A percentile compares a stretch with the other conserved stretches of the same genome.
phyloP scores from a whole-genome alignment of 2,113 vertebrate species.

The Burhinus oedicnemus region DNA sequence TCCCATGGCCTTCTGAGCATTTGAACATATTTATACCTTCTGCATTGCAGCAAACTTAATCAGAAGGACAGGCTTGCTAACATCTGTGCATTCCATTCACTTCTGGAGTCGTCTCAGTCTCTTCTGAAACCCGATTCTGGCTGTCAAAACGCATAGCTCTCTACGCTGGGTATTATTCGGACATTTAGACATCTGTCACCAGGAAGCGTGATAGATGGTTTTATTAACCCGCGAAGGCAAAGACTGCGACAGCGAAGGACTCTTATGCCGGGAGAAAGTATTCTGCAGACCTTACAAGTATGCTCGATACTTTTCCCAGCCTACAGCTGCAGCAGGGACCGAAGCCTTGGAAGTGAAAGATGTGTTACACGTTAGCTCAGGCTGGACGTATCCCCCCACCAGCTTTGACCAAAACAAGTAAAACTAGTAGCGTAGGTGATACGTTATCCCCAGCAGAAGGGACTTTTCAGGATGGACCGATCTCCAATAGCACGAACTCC shows the following conservation, averaged over 20 bases:
- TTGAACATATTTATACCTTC: slow-evolving; percentile 71
- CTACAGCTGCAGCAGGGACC: not conserved
- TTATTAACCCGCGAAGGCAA: slow-evolving; percentile 73
- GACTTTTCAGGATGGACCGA: not conserved
- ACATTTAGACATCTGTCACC: slow-evolving; percentile 76
- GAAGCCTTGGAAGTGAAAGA: not conserved
- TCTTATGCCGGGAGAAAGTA: slow-evolving; percentile 25
- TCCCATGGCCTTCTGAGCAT: slow-evolving; percentile 44
- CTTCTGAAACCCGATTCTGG: slow-evolving; percentile 69
- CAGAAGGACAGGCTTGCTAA: slow-evolving; percentile 67
- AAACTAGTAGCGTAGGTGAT: not conserved
- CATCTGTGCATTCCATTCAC: slow-evolving; percentile 74
- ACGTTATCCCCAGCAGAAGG: not conserved
- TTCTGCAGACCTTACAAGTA: slow-evolving; percentile 28
- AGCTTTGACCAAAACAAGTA: not conserved
- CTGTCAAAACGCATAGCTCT: slow-evolving; percentile 57
- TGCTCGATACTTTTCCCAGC: not conserved
- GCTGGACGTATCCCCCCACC: rapidly evolving
- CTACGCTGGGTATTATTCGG: slow-evolving; percentile 64
- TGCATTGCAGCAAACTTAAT: slow-evolving; percentile 74
- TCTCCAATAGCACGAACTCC: not conserved
- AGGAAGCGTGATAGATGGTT: slow-evolving; percentile 76
- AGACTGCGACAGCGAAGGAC: slow-evolving; percentile 64
- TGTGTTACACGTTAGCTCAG: not conserved
- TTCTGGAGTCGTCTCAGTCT: slow-evolving; percentile 62